Percentiles rank a stretch among this genome's conserved stretches.
phyloP scores from a whole-genome alignment of 2,888 invertebrate genomes.

The Apodemia duryi region DNA sequence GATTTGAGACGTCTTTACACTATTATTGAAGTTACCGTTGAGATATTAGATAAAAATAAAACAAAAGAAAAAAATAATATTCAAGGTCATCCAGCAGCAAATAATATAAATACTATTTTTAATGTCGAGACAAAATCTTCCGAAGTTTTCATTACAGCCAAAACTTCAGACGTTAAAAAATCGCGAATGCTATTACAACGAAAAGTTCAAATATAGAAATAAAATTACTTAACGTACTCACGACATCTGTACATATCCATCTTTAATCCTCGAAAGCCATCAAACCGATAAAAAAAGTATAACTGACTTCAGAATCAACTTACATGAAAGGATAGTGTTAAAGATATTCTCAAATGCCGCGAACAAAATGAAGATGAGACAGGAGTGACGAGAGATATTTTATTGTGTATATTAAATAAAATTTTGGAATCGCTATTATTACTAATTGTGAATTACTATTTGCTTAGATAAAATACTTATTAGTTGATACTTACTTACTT shows the following conservation, averaged over 20 bases:
- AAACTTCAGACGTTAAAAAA: not conserved
- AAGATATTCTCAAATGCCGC: too few species aligned
- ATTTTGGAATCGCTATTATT: too few species aligned
- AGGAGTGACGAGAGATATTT: too few species aligned
- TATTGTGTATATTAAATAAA: too few species aligned
- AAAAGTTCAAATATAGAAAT: not conserved
- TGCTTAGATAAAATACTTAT: too few species aligned
- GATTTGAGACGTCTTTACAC: not conserved
- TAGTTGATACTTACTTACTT: too few species aligned
- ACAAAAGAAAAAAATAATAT: not conserved
- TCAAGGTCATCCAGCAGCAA: not conserved
- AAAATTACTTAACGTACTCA: not conserved
- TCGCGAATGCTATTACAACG: not conserved
- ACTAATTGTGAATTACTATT: too few species aligned
- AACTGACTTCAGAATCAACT: not conserved
- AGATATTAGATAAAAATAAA: not conserved
- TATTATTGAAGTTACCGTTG: not conserved
- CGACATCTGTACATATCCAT: not conserved
- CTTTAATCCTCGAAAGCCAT: not conserved
- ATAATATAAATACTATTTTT: not conserved
- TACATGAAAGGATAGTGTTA: not conserved
- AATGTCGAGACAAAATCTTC: not conserved
- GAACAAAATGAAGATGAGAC: too few species aligned
- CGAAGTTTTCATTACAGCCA: not conserved
- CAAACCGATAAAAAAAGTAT: too few species aligned